These are phyloP conservation scores for Mobula birostris DNA, from an alignment of 2,113 vertebrate species.

Conservation along the genomic window DNA sequence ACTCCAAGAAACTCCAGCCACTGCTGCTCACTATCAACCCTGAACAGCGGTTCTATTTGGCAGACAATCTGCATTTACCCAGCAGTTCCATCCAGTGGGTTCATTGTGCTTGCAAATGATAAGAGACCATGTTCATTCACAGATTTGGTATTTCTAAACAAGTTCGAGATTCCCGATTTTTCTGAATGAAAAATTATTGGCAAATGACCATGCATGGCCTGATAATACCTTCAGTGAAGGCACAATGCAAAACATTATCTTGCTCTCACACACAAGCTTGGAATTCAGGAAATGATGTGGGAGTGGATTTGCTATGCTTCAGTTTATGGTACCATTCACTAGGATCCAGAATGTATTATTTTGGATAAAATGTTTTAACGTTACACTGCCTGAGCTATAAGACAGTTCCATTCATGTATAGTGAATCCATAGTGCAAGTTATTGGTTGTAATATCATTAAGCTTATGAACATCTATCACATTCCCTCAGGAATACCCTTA, in stretches of 20 bases:
- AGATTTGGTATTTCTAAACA: no score
- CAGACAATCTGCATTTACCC: no score
- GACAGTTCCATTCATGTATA: background rate
- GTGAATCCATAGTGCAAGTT: background rate
- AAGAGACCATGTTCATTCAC: no score
- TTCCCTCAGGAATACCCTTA: background rate
- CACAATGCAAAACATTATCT: background rate
- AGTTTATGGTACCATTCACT: background rate
- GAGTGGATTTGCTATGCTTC: background rate
- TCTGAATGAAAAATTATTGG: no score
- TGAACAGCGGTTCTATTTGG: no score
- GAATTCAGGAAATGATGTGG: background rate
- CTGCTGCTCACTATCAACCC: no score
- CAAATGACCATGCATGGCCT: background rate
- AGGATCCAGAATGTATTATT: background rate
- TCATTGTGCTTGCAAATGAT: no score
- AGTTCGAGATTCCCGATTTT: no score
- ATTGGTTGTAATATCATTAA: background rate
- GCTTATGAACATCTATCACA: background rate
- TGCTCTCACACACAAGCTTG: background rate
- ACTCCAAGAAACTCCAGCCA: no score
- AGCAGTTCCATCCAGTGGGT: no score
- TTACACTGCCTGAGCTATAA: background rate
- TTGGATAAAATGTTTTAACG: background rate
- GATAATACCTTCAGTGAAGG: background rate